Evolutionary conservation across 2,797 vertebrate genomes (phyloP).

Genomic region (Chromis chromis): DNA sequence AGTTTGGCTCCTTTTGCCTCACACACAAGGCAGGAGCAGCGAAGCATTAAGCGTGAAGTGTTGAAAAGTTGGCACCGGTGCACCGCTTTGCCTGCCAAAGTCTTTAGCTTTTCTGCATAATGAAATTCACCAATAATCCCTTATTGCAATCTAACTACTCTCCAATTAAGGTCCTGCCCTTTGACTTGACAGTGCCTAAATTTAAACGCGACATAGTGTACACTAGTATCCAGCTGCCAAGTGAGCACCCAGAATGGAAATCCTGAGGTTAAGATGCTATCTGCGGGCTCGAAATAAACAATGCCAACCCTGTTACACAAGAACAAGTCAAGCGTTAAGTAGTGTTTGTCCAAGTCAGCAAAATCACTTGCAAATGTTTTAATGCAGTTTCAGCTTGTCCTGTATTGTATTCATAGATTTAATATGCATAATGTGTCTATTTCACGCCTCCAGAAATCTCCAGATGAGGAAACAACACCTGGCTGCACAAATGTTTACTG

Average conservation of each 20-base stretch:
- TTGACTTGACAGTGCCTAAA: conserved; percentile 28
- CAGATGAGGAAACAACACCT: conserved; percentile 7
- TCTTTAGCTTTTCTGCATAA: conserved; percentile 60
- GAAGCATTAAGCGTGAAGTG: conserved; percentile 53
- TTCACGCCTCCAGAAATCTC: not conserved
- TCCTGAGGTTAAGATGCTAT: conserved; percentile 31
- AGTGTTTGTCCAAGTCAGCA: conserved; percentile 20
- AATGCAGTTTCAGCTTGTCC: not conserved
- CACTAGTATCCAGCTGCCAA: conserved; percentile 33
- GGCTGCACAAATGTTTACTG: not conserved
- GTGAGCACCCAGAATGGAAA: conserved; percentile 35
- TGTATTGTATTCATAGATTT: not conserved
- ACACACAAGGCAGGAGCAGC: conserved; percentile 24
- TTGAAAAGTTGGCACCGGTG: conserved; percentile 60
- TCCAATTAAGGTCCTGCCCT: conserved; percentile 54
- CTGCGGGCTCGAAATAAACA: conserved; percentile 29
- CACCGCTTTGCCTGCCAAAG: conserved; percentile 47
- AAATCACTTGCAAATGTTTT: conserved; percentile 5
- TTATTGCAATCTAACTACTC: conserved; percentile 50
- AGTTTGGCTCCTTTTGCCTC: conserved; percentile 32
- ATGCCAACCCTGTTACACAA: not conserved
- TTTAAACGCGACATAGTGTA: conserved; percentile 42
- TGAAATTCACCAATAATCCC: conserved; percentile 70
- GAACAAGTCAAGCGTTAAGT: not conserved
- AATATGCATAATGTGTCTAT: conserved; percentile 7